Evolutionary conservation across 2,113 vertebrate species (phyloP).

Genomic region (Bagarius yarrelli): DNA sequence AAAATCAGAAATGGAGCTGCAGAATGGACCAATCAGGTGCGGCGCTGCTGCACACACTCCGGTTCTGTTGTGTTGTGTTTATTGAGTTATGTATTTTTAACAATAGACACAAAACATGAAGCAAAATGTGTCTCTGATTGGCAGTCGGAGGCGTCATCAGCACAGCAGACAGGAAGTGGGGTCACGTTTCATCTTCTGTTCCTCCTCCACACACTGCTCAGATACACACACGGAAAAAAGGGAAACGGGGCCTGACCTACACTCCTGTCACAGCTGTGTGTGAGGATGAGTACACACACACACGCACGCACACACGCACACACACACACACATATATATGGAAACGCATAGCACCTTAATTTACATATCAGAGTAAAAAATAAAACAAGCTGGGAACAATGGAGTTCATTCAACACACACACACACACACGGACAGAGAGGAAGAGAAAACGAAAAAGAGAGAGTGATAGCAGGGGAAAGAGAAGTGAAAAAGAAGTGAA

Average conservation of each 20-base stretch:
- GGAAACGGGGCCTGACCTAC: constrained; percentile 33
- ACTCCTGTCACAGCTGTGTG: constrained; percentile 27
- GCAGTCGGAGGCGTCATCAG: background rate
- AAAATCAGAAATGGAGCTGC: background rate
- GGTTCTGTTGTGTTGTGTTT: background rate
- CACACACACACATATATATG: background rate
- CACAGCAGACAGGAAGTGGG: background rate
- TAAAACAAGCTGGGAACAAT: background rate
- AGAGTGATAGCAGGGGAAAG: no score
- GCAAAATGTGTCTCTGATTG: background rate
- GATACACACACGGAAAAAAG: constrained; percentile 1
- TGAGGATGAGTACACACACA: constrained; percentile 16
- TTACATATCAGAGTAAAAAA: constrained; percentile 5
- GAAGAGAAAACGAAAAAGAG: background rate
- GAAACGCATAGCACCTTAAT: background rate
- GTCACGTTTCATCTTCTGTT: constrained; percentile 40
- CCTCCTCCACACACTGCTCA: background rate
- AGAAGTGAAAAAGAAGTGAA: no score
- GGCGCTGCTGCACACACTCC: background rate
- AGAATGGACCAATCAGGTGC: background rate
- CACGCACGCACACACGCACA: constrained; percentile 20
- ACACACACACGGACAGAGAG: background rate
- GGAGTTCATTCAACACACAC: background rate
- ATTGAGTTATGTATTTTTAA: no score
- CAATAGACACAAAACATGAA: background rate